Evolutionary conservation across 2,888 invertebrate genomes (phyloP).

Genomic region (Timandra comae): DNA sequence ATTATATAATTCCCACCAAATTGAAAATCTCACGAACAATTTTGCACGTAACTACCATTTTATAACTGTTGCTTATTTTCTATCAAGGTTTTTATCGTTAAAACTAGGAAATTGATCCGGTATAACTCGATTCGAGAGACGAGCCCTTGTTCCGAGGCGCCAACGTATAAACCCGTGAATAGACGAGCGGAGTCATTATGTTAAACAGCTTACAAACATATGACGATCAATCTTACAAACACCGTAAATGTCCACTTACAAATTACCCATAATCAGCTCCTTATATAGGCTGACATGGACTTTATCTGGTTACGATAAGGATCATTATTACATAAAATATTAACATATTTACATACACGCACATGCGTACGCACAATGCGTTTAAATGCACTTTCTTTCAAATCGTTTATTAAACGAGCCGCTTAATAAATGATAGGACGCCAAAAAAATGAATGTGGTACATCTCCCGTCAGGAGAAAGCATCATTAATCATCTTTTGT

Average conservation of each 20-base stretch:
- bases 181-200: conserved; percentile 22
- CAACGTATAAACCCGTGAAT: conserved; percentile 12
- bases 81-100: not conserved
- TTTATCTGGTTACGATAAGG: conserved; percentile 2
- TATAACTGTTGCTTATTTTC: conserved; percentile 5
- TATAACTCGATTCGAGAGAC: not conserved
- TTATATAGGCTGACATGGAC: not conserved
- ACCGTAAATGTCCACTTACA: conserved; percentile 24
- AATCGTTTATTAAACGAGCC: conserved; percentile 35
- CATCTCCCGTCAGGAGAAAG: conserved; percentile 51
- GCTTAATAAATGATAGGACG: conserved; percentile 48
- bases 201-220: conserved; percentile 25
- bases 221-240: conserved; percentile 37
- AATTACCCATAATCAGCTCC: conserved; percentile 12
- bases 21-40: too few species aligned
- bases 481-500: conserved; percentile 63
- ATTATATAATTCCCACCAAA: conserved; percentile 3
- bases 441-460: conserved; percentile 40
- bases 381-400: conserved; percentile 53
- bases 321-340: conserved; percentile 18
- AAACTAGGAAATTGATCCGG: conserved; percentile 1
- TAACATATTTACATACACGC: conserved; percentile 26
- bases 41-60: too few species aligned
- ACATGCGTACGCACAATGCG: conserved; percentile 34
- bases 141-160: conserved; percentile 12